Base-by-base conservation (phyloP, 2,797 vertebrate genomes). In the Adelosebastes latens region DNA sequence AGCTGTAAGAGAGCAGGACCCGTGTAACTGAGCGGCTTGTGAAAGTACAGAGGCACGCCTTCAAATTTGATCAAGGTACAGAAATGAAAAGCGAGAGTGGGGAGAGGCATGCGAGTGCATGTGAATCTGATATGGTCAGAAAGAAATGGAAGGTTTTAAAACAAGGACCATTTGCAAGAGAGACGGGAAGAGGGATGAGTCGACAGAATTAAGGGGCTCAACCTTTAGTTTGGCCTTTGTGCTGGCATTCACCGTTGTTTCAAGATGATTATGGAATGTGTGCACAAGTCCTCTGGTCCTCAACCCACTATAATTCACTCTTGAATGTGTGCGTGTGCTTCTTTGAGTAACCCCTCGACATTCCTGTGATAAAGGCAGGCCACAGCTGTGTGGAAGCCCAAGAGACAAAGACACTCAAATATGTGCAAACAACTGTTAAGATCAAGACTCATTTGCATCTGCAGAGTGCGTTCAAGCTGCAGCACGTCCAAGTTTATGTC, bases 211-310 rank as follows among this genome's bases (percentile, higher is more conserved):
- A 85, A 90, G 32, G 74, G 70, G 56, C 83, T 86, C 79, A 89
- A 87, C 83, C 84, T 92, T 92, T 89, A 82, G 73, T 86, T 81
- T 92, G 85, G 81, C 91, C 89, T 92, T 91, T 93, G 72, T 62
- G 69, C 85, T 67, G 67, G 80, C 81, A 77, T 75, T 75, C 72
- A 6, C 83, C 81, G 82, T 79, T 74, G 24, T 83, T 88, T 88
- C 71, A 49, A 79, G 86, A 85, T 73, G 84, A 88, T 87, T 82
- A 87, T 78, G 78, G 86, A 90, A 89, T 76, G 75, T 77, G 67
- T 81, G 82, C 79, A 65, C 59, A 63, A 73, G 75, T 86, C 60
- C 75, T 67, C 73, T 1, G n/a, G 25, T 91, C 75, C 69, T 64
- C 61, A 52, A 62, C 68, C 24, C 53, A 31, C 73, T 74, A 71